Evolutionary conservation across 2,797 vertebrate species (phyloP).

Genomic region (Acropternis orthonyx): DNA sequence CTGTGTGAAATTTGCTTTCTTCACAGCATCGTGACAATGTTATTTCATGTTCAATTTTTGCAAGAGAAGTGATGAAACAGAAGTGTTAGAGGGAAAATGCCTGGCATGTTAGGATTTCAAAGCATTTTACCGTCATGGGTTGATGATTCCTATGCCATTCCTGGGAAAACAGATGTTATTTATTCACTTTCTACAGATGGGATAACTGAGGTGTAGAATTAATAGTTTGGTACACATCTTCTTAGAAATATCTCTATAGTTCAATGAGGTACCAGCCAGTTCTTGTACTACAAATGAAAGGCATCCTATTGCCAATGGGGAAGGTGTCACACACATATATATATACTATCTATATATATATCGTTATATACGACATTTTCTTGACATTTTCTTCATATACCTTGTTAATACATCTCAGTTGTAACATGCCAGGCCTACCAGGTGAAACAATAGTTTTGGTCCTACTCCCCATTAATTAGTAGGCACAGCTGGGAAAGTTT

Average conservation of each 20-base stretch:
- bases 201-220: background rate
- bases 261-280: background rate
- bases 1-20: constrained; percentile 26
- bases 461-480: background rate
- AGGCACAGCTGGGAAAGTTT: background rate
- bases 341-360: too few species aligned
- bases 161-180: background rate
- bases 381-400: background rate
- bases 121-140: background rate
- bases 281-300: background rate
- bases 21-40: background rate
- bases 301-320: background rate
- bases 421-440: background rate
- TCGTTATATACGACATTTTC: too few species aligned
- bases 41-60: constrained; percentile 32
- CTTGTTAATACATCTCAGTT: background rate
- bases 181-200: background rate
- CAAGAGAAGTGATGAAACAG: constrained; percentile 14
- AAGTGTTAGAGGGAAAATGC: background rate
- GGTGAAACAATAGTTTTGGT: background rate
- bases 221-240: background rate
- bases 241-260: background rate
- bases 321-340: background rate
- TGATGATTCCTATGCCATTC: background rate
- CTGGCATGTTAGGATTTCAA: constrained; percentile 8